Evolutionary conservation across 2,797 vertebrate species (phyloP).

Genomic region (Poliocrania exsul): DNA sequence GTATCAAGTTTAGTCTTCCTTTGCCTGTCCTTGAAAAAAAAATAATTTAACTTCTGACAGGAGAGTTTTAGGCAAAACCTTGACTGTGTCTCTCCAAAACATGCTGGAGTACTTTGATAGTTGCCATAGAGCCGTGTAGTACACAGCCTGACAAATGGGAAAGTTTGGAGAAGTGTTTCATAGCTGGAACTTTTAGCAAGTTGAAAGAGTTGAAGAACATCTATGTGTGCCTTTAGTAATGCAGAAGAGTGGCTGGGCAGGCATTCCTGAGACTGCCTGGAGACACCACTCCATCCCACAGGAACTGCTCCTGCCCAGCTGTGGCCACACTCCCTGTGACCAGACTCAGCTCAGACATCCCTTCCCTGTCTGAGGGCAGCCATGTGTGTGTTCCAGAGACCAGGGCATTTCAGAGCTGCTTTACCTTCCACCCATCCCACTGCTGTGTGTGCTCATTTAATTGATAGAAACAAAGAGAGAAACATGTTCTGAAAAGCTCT

Average conservation of each 20-base stretch:
- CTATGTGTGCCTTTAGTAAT: neutral
- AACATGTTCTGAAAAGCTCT: neutral
- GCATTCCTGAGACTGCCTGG: slow-evolving; percentile 28
- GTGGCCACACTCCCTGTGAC: neutral
- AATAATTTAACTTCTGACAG: neutral
- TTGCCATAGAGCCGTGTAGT: neutral
- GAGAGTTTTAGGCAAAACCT: neutral
- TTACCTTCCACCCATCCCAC: neutral
- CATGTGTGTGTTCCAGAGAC: neutral
- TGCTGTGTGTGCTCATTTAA: neutral
- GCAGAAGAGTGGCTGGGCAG: neutral
- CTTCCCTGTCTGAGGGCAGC: neutral
- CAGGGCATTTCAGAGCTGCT: neutral
- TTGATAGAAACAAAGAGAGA: neutral
- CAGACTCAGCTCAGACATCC: neutral
- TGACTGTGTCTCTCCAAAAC: neutral
- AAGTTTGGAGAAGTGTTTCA: neutral
- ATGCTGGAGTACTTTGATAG: neutral
- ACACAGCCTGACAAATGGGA: neutral
- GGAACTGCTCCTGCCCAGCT: neutral
- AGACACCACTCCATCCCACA: neutral
- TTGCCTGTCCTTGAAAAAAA: neutral
- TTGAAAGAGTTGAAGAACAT: neutral
- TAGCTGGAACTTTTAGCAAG: neutral
- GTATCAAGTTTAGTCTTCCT: neutral